Conservation (phyloP, 2,888 invertebrate genomes). For the Frankliniella fusca region DNA sequence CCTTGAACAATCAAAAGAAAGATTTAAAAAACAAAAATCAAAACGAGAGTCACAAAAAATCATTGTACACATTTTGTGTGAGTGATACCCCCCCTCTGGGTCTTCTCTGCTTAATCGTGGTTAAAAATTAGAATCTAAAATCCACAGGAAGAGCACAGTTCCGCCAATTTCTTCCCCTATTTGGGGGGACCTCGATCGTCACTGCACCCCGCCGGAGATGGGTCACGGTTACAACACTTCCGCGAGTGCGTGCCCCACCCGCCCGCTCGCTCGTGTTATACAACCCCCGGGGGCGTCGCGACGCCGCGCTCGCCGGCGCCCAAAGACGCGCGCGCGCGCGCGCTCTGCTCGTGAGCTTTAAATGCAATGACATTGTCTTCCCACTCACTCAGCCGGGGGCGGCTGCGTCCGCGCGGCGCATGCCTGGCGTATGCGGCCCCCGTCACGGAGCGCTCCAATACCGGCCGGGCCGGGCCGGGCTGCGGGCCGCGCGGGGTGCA, state of each 20-base stretch:
- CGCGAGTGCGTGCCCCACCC: not conserved
- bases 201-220: not conserved
- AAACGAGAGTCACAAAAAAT: no score
- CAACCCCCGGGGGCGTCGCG: not conserved
- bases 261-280: not conserved
- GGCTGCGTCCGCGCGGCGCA: not conserved
- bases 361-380: conserved; percentile 26
- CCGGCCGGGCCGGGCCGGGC: no score
- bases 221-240: conserved; percentile 18
- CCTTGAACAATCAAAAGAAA: no score
- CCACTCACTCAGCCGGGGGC: not conserved
- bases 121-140: no score
- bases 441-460: no score
- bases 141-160: no score
- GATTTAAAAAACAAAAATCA: no score
- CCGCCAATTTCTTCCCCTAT: no score
- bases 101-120: no score
- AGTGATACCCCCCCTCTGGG: no score
- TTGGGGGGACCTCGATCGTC: not conserved
- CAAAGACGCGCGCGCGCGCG: not conserved
- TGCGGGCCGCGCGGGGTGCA: not conserved
- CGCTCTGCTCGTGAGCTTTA: not conserved
- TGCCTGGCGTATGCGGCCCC: no score
- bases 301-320: not conserved
- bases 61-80: no score